phyloP scores from a whole-genome alignment of 2,113 vertebrate species.

The Castor canadensis region DNA sequence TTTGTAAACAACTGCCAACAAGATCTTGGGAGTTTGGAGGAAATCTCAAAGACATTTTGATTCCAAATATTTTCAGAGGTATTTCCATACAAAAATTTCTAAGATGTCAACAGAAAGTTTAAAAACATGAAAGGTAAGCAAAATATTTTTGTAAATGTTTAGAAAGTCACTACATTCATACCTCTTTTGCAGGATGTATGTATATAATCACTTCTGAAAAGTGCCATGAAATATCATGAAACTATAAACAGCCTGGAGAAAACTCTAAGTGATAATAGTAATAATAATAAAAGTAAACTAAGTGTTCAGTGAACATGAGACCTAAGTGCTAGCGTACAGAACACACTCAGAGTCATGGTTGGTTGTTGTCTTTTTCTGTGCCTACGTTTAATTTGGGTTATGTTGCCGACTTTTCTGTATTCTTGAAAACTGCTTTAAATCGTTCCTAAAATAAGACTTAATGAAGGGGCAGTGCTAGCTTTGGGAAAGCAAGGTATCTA shows the following conservation, averaged over 20 bases:
- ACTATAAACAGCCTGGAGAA: background rate
- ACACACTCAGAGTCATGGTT: fast-evolving
- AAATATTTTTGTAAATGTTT: conserved; percentile 12
- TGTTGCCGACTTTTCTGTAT: background rate
- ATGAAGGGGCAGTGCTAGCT: background rate
- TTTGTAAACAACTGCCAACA: background rate
- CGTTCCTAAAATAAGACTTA: background rate
- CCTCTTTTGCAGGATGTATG: background rate
- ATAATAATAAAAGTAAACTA: background rate
- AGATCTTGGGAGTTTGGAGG: background rate
- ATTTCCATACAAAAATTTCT: conserved; percentile 27
- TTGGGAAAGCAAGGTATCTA: background rate
- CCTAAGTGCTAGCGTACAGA: background rate
- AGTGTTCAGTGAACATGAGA: background rate
- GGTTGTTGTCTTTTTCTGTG: background rate
- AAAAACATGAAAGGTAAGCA: background rate
- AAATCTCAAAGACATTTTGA: background rate
- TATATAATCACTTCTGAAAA: background rate
- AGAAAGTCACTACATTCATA: background rate
- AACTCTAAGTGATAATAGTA: background rate
- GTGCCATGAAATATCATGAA: background rate
- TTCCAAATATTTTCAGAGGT: background rate
- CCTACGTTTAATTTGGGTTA: background rate
- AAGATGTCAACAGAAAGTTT: background rate
- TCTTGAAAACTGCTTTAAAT: background rate